These are phyloP conservation scores for Aphrocallistes beatrix DNA, from an alignment of 37 sponge, comb jelly and placozoan genomes.

Conservation along the genomic window DNA sequence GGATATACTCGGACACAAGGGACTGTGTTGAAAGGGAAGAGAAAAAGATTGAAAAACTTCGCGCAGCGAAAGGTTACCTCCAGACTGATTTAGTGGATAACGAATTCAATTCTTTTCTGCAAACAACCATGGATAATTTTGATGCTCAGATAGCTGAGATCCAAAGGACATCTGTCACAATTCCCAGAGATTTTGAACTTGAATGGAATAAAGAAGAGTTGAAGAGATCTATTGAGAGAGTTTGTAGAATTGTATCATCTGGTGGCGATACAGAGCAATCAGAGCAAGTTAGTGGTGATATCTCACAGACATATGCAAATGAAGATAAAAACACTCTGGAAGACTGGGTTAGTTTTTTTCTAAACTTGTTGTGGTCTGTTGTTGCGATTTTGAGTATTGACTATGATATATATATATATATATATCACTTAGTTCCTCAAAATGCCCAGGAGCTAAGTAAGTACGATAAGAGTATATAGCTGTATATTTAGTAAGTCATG, in stretches of 20 bases:
- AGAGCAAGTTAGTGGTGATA: too few relatives aligned
- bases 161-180: not conserved
- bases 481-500: too few relatives aligned
- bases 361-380: too few relatives aligned
- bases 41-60: not conserved
- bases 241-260: not conserved
- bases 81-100: not conserved
- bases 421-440: too few relatives aligned
- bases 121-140: not conserved
- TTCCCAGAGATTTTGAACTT: not conserved
- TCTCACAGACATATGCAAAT: too few relatives aligned
- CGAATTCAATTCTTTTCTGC: not conserved
- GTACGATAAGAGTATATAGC: too few relatives aligned
- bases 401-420: too few relatives aligned
- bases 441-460: too few relatives aligned
- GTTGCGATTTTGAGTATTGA: too few relatives aligned
- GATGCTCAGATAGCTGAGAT: not conserved
- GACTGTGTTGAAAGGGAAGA: not conserved
- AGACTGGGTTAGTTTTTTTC: too few relatives aligned
- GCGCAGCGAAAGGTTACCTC: not conserved
- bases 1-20: not conserved
- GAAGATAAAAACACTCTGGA: too few relatives aligned
- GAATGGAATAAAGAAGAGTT: not conserved
- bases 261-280: too few relatives aligned
- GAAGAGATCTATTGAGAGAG: not conserved